phyloP scores from a whole-genome alignment of 2,113 vertebrate genomes.

The Porphyrio hochstetteri region DNA sequence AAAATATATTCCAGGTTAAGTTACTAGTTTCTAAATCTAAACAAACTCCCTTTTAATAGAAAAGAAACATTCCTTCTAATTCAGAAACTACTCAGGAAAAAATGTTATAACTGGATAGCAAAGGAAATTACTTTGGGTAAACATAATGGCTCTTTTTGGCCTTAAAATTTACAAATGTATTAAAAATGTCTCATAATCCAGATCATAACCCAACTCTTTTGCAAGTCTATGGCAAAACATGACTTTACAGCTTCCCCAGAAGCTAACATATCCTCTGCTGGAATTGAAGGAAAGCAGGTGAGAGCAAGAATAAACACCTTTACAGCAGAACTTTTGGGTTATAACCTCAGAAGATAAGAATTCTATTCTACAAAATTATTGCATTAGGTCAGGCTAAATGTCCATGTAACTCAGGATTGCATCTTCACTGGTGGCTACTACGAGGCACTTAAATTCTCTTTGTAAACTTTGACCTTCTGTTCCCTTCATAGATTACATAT shows the following conservation, averaged over 20 bases:
- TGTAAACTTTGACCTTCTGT: constrained; percentile 22
- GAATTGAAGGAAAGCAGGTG: background rate
- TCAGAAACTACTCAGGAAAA: background rate
- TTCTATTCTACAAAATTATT: background rate
- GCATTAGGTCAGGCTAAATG: background rate
- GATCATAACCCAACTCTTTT: background rate
- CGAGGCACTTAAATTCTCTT: constrained; percentile 1
- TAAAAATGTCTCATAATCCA: background rate
- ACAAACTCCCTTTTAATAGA: background rate
- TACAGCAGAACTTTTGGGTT: background rate
- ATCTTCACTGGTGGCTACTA: background rate
- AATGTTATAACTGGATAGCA: background rate
- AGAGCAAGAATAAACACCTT: background rate
- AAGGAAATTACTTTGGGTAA: background rate
- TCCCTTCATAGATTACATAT: constrained; percentile 35
- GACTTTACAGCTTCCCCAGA: background rate
- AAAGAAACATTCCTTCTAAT: background rate
- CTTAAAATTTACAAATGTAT: constrained; percentile 3
- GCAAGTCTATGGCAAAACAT: background rate
- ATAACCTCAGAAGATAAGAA: background rate
- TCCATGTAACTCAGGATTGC: background rate
- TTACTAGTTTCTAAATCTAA: background rate
- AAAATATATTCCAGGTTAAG: background rate
- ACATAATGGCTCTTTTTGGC: background rate
- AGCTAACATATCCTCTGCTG: background rate